These are phyloP conservation scores for Hydrozoanthus gracilis DNA, from an alignment of 92 coral and sea anemone genomes.

Conservation along the genomic window DNA sequence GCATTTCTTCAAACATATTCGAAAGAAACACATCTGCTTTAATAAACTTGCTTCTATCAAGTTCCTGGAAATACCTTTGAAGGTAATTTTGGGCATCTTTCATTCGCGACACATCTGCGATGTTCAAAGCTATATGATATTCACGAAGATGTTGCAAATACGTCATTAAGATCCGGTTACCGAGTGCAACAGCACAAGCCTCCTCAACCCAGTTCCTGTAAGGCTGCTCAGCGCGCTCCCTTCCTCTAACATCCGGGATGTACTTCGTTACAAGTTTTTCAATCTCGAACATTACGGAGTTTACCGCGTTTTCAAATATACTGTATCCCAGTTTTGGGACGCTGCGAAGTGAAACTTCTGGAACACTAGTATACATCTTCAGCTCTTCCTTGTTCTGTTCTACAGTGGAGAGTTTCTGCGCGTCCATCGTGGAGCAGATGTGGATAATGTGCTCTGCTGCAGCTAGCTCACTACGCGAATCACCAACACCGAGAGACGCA, in stretches of 20 bases:
- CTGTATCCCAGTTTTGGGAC: constrained; percentile 49
- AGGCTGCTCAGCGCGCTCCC: constrained; percentile 64
- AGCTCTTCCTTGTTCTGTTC: constrained; percentile 63
- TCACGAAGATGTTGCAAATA: constrained; percentile 79
- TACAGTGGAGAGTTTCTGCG: constrained; percentile 68
- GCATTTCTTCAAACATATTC: constrained; percentile 47
- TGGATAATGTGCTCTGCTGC: constrained; percentile 76
- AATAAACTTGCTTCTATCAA: constrained; percentile 55
- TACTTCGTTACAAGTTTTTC: constrained; percentile 51
- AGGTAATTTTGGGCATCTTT: constrained; percentile 77
- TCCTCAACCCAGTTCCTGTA: constrained; percentile 87
- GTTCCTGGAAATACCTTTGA: constrained; percentile 59
- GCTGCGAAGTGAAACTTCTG: constrained; percentile 47
- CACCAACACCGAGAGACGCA: constrained; percentile 96
- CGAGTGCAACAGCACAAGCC: constrained; percentile 49
- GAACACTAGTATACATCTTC: constrained; percentile 40
- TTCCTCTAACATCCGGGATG: not conserved
- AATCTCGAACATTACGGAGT: constrained; percentile 56
- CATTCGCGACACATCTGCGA: constrained; percentile 77
- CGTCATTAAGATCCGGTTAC: constrained; percentile 77
- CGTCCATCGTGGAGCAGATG: constrained; percentile 85
- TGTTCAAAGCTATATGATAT: constrained; percentile 80
- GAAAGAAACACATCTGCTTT: constrained; percentile 56
- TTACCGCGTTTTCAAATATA: constrained; percentile 59
- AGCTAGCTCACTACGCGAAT: constrained; percentile 56